Evolutionary conservation across 1,140 invertebrate genomes (phyloP), one percentile per base, ranked within the genome.

Genomic region (Drosophila chauvacae): DNA sequence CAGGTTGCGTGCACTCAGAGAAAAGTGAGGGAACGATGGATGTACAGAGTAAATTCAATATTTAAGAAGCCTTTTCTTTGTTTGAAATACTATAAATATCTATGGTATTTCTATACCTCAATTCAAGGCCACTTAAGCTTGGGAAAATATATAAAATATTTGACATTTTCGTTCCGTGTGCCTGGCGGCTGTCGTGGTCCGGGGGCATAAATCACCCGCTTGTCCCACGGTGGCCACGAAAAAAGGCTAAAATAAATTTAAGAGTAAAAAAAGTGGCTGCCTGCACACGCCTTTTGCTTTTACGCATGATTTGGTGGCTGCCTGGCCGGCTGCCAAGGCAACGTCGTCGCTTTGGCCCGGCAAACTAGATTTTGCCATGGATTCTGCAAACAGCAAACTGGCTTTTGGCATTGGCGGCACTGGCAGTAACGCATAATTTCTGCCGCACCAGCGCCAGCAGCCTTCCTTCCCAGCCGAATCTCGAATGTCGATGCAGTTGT

Each of bases 281-380:
- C 37, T 70, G 47, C 37, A 70, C 66, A 88, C 84, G 77, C 84
- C 86, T 90, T 66, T 86, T 64, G 68, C 62, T 77, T 88, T 90
- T 88, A 88, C 84, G 84, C 84, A 88, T 90, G 85, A 90, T 88
- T 88, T 80, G 76, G 73, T 68, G 79, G 53, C 62, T 44, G 58
- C 56, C 56, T 51, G 58, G 30, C 47, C 69, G 59, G 42, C 39
- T 28, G 37, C 63, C 41, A 56, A 60, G 53, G 53, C 53, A 23
- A 39, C 35, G 20, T 56, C 53, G 53, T 56, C 60, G 59, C 45
- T 77, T 87, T 64, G 75, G 83, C 82, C 62, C 69, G 70, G 80
- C 72, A 88, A 87, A 87, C 84, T 88, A 87, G 84, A 87, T 87
- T 87, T 80, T 88, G 84, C 84, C 84, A n/a, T 55, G 51, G 77